A percentile compares a stretch with the other conserved stretches of the same genome.
Evolutionary conservation across 1,140 invertebrate genomes (phyloP).

Genomic region (Drosophila parvula): DNA sequence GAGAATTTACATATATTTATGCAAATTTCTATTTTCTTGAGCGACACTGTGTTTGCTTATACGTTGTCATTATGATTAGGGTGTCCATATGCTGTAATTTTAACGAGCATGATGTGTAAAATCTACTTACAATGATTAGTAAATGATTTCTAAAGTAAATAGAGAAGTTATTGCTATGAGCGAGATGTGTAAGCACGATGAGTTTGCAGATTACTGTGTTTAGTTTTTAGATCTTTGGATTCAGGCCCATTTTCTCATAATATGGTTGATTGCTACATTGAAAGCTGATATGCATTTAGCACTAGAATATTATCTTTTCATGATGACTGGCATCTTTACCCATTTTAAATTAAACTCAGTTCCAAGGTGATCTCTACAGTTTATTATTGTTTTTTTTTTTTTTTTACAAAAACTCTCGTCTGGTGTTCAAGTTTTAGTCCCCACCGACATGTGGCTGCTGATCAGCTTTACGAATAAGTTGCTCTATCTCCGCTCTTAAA

Average conservation of each 20-base stretch:
- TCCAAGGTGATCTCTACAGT: neutral
- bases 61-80: neutral
- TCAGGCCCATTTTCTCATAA: neutral
- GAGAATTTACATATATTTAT: neutral
- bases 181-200: neutral
- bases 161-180: neutral
- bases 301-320: neutral
- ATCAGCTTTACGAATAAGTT: constrained; percentile 73
- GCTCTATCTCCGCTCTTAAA: constrained; percentile 69
- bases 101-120: neutral
- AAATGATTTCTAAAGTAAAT: neutral
- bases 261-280: neutral
- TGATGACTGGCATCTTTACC: constrained; percentile 1
- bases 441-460: constrained; percentile 61
- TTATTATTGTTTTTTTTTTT: neutral
- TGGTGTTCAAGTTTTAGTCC: neutral
- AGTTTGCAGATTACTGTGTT: neutral
- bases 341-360: neutral
- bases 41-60: neutral
- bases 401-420: neutral
- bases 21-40: neutral
- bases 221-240: neutral
- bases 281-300: neutral
- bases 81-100: neutral
- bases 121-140: neutral